Evolutionary conservation across 2,113 vertebrate species (phyloP).

Genomic region (Python bivittatus): DNA sequence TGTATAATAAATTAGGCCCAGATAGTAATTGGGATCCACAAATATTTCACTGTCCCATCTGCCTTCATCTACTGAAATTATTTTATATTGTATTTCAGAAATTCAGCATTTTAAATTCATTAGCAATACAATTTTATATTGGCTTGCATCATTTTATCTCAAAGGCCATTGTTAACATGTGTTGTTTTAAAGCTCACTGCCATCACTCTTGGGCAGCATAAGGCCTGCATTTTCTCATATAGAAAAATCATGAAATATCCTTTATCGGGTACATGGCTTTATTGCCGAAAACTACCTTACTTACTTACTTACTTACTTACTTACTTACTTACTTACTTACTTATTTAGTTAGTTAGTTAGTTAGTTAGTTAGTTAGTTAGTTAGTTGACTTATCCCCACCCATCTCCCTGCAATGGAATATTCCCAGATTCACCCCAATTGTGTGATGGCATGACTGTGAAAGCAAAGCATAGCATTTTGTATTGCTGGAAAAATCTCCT

Average conservation of each 20-base stretch:
- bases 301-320: too few relatives aligned
- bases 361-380: too few relatives aligned
- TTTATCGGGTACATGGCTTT: constrained; percentile 7
- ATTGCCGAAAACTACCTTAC: constrained; percentile 29
- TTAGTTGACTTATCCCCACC: too few relatives aligned
- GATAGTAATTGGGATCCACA: constrained; percentile 58
- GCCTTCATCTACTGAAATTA: constrained; percentile 36
- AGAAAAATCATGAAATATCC: background rate
- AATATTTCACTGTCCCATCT: constrained; percentile 57
- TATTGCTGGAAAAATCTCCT: constrained; percentile 43
- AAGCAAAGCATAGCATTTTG: constrained; percentile 41
- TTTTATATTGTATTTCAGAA: constrained; percentile 23
- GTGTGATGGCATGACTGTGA: constrained; percentile 30
- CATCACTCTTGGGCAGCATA: constrained; percentile 10
- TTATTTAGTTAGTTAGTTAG: too few relatives aligned
- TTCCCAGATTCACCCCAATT: constrained; percentile 12
- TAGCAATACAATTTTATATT: constrained; percentile 20
- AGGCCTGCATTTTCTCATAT: background rate
- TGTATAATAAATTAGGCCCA: constrained; percentile 62
- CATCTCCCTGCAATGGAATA: too few relatives aligned
- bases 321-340: too few relatives aligned
- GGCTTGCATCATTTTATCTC: constrained; percentile 24
- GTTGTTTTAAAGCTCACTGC: background rate
- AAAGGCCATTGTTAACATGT: background rate
- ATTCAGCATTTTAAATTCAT: background rate